These are phyloP conservation scores for Drosophila nigromelanica DNA, from an alignment of 1,140 invertebrate genomes.

Conservation along the genomic window DNA sequence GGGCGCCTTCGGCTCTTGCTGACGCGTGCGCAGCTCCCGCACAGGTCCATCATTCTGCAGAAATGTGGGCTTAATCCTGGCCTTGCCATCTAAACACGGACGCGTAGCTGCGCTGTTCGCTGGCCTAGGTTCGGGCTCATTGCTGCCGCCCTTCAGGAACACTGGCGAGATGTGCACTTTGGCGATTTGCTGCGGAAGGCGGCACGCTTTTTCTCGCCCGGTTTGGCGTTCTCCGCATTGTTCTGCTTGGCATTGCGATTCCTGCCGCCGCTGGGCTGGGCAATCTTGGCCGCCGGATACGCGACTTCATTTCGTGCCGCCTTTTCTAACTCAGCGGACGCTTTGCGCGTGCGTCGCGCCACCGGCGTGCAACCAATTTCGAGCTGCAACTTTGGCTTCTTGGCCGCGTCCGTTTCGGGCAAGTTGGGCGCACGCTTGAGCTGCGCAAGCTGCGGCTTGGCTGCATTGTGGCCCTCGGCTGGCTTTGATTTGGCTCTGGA, in stretches of 20 bases:
- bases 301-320: not conserved
- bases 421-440: conserved; percentile 40
- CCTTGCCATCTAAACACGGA: conserved; percentile 16
- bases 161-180: conserved; percentile 65
- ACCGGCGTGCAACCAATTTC: conserved; percentile 38
- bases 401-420: conserved; percentile 18
- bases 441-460: conserved; percentile 34
- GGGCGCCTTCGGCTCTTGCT: conserved; percentile 37
- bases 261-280: conserved; percentile 52
- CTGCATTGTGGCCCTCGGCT: not conserved
- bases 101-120: not conserved
- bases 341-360: conserved; percentile 63
- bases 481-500: not conserved
- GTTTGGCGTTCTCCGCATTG: conserved; percentile 55
- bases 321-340: conserved; percentile 7
- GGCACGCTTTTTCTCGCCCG: conserved; percentile 14
- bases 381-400: conserved; percentile 22
- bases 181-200: conserved; percentile 69
- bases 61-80: conserved; percentile 53
- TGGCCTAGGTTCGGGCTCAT: not conserved
- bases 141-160: conserved; percentile 46
- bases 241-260: conserved; percentile 38
- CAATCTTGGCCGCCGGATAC: conserved; percentile 35
- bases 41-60: conserved; percentile 4
- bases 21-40: conserved; percentile 56